phyloP scores from a whole-genome alignment of 2,888 invertebrate species.

The Mythimna albipuncta region DNA sequence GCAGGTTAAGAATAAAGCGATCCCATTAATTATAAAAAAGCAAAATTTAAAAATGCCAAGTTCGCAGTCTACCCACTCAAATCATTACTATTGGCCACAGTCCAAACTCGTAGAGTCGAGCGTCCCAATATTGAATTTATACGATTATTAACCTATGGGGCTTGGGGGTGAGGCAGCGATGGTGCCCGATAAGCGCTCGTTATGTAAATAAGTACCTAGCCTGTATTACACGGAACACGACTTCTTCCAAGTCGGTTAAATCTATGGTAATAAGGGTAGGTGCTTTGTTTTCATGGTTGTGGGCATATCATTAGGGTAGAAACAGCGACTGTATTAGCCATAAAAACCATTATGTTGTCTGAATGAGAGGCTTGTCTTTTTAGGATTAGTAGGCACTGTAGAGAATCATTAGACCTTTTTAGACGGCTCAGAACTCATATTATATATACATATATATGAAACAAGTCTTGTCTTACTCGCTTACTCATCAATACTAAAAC shows the following conservation, averaged over 20 bases:
- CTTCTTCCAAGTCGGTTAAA: slow-evolving; percentile 27
- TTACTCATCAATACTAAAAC: no score
- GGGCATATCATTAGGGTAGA: slow-evolving; percentile 27
- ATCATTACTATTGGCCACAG: slow-evolving; percentile 63
- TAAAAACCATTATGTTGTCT: slow-evolving; percentile 7
- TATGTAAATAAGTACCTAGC: slow-evolving; percentile 49
- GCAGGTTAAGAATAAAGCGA: background rate
- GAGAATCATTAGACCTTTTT: no score
- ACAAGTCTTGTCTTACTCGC: no score
- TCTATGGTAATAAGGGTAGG: slow-evolving; percentile 27
- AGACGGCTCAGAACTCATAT: no score
- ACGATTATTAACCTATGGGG: slow-evolving; percentile 72
- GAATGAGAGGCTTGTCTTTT: background rate
- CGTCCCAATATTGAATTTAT: slow-evolving; percentile 74
- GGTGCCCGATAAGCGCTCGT: slow-evolving; percentile 46
- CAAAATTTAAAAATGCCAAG: slow-evolving; percentile 18
- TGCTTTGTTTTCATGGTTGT: slow-evolving; percentile 41
- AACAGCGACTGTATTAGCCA: slow-evolving; percentile 28
- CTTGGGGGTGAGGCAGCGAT: slow-evolving; percentile 40
- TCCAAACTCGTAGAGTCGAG: slow-evolving; percentile 57
- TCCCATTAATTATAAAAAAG: background rate
- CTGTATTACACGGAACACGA: slow-evolving; percentile 16
- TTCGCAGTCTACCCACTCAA: slow-evolving; percentile 32
- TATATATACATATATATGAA: no score
- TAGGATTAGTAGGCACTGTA: background rate